Base-by-base conservation (phyloP, 2,888 invertebrate genomes). In the Rhyacophila evoluta region DNA sequence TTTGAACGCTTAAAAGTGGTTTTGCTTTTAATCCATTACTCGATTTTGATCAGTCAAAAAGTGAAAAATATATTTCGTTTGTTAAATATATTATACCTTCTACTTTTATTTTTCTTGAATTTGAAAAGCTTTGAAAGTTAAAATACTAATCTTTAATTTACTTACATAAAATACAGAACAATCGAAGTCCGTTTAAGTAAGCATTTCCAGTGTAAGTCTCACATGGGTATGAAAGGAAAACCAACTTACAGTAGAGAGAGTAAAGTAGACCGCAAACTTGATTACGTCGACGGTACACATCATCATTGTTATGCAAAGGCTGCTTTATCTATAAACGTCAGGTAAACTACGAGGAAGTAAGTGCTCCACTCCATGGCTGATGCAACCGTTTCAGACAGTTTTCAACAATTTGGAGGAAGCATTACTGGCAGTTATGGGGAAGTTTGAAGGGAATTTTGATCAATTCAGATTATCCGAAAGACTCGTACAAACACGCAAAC, bases 281-380 rank as follows among this genome's bases (percentile, higher is more conserved):
- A 36, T 68, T 67, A 68, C 29, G 33, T 41, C 29, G 27, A 12
- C 41, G 71, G 19, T 71, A 71, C 75, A 28, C 76, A 55, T 76
- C 76, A 76, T 71, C 71, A 70, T 76, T 76, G 76, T 76, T 76
- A 71, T 76, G 76, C 76, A 76, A 76, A 76, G 71, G 70, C 71
- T 75, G 71, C 36, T 70, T 76, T 76, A 76, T 76, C 76, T 70
- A 39, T 71, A 71, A 41, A 71, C 76, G 76, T 76, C 76, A 76
- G 76, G 76, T 76, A 71, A 76, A 76, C 71, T 75, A 38, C 25
- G 19, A 37, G 27, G n/a, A 67, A 12, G 36, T 36, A 68, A 36
- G 68, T 33, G 55, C 37, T 25, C 33, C 15, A 37, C 39, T 55
- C 28, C 55, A 55, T 55, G 25, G 55, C 55, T 55, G 69, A 69